Evolutionary conservation across 2,113 vertebrate genomes (phyloP).

Genomic region (Myrmecophaga tridactyla): DNA sequence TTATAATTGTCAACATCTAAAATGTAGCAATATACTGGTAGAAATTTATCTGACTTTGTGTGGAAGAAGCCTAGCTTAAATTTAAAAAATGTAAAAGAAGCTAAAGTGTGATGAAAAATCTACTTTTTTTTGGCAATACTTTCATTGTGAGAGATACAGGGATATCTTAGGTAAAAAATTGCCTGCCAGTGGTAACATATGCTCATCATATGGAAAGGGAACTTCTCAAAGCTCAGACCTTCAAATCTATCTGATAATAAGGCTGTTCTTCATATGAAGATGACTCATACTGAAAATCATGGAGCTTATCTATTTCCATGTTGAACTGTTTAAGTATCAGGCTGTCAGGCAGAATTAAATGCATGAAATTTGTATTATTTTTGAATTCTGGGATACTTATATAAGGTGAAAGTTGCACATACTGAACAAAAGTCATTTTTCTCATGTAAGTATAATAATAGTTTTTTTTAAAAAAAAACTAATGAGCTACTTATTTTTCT

Average conservation of each 20-base stretch:
- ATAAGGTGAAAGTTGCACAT: neutral
- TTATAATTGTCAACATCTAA: neutral
- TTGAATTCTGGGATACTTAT: neutral
- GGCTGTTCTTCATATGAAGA: neutral
- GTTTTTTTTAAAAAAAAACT: neutral
- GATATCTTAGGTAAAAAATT: neutral
- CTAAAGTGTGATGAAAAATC: neutral
- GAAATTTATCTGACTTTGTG: neutral
- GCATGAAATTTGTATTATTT: neutral
- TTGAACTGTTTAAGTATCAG: neutral
- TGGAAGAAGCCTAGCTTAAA: neutral
- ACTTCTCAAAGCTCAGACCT: neutral
- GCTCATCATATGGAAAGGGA: neutral
- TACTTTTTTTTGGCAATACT: neutral
- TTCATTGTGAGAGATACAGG: neutral
- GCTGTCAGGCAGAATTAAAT: neutral
- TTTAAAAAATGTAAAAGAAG: neutral
- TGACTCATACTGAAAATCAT: neutral
- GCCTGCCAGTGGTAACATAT: neutral
- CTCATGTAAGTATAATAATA: neutral
- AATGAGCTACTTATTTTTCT: neutral
- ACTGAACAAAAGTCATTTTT: neutral
- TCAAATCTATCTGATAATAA: neutral
- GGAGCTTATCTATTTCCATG: neutral
- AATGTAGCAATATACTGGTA: neutral